These are phyloP conservation scores for Scaptomyza reducta DNA, from an alignment of 2,888 invertebrate genomes.

Conservation along the genomic window DNA sequence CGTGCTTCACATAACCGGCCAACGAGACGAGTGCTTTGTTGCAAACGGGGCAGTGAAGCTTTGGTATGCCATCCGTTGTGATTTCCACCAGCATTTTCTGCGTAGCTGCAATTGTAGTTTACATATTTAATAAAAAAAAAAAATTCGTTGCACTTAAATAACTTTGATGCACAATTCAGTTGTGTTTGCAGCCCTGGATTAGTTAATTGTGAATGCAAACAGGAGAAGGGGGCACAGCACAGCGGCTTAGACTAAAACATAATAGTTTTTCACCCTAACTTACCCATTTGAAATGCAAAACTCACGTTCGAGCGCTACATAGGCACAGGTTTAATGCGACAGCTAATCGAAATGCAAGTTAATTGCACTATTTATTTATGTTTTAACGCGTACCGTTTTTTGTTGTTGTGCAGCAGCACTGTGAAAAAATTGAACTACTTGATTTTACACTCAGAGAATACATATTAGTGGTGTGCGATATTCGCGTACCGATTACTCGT, in stretches of 20 bases:
- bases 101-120: conserved; percentile 39
- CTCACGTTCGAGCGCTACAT: conserved; percentile 30
- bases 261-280: conserved; percentile 18
- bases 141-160: neutral
- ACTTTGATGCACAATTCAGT: neutral
- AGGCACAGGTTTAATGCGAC: neutral
- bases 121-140: neutral
- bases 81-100: conserved; percentile 81
- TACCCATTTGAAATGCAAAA: conserved; percentile 40
- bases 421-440: conserved; percentile 71
- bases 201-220: conserved; percentile 21
- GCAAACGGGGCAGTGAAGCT: conserved; percentile 82
- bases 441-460: conserved; percentile 63
- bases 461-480: conserved; percentile 47
- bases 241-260: conserved; percentile 38
- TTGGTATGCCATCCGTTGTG: conserved; percentile 82
- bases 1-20: conserved; percentile 83
- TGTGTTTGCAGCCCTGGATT: conserved; percentile 35
- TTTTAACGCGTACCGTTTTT: conserved; percentile 52
- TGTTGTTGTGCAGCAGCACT: conserved; percentile 74
- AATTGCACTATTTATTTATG: neutral
- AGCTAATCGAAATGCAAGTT: conserved; percentile 10
- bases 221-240: conserved; percentile 21
- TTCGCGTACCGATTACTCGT: conserved; percentile 22
- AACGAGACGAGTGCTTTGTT: conserved; percentile 79